A percentile compares a stretch with the other conserved stretches of the same genome.
Evolutionary conservation across 2,113 vertebrate species (phyloP).

Genomic region (Candoia aspera): DNA sequence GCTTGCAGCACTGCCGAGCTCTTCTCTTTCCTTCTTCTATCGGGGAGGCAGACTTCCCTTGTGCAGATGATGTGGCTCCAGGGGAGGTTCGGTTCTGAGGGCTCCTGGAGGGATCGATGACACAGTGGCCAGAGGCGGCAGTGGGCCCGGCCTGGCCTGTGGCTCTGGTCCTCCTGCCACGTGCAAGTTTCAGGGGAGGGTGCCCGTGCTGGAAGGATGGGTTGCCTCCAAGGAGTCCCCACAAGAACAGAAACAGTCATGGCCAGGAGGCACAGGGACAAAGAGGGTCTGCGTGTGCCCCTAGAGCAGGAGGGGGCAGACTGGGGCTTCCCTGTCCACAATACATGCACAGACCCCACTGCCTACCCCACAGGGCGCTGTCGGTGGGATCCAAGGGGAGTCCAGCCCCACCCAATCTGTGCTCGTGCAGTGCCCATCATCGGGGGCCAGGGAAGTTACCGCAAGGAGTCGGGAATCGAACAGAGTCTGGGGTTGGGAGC

Average conservation of each 20-base stretch:
- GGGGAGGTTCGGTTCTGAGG: background rate
- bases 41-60: too few species aligned
- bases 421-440: background rate
- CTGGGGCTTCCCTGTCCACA: background rate
- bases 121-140: background rate
- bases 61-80: background rate
- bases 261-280: background rate
- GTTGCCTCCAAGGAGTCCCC: background rate
- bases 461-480: conserved; percentile 27
- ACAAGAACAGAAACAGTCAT: background rate
- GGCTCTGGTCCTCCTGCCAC: background rate
- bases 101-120: background rate
- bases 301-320: background rate
- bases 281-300: background rate
- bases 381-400: background rate
- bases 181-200: background rate
- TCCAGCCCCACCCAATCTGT: background rate
- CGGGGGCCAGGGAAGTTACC: conserved; percentile 4
- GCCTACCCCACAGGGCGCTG: background rate
- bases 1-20: rapidly evolving
- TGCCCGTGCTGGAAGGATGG: background rate
- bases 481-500: conserved; percentile 32
- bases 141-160: background rate
- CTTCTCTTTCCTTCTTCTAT: background rate
- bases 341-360: conserved; percentile 8